phyloP scores from a whole-genome alignment of 2,113 vertebrate genomes.

The Lepus americanus region DNA sequence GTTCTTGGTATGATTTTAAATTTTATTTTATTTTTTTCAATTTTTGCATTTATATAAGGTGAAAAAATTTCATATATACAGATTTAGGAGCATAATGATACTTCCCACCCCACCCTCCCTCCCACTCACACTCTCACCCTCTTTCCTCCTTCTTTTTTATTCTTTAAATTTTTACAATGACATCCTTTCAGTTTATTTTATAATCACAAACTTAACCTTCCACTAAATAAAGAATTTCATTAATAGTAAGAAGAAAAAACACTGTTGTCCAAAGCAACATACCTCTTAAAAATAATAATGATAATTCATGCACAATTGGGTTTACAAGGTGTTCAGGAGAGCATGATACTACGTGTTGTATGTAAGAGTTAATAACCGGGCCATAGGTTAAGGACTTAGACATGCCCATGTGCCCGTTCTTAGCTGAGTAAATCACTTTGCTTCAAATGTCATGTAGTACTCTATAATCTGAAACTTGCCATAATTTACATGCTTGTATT shows the following conservation, averaged over 20 bases:
- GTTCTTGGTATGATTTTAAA: not conserved
- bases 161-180: too few relatives aligned
- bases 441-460: not conserved
- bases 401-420: conserved; percentile 34
- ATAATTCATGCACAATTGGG: conserved; percentile 16
- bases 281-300: conserved; percentile 58
- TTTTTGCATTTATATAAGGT: too few relatives aligned
- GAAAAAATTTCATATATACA: too few relatives aligned
- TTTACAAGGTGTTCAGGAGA: conserved; percentile 63
- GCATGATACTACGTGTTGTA: conserved; percentile 30
- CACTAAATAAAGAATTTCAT: too few relatives aligned
- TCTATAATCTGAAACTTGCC: conserved; percentile 58
- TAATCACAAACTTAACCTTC: too few relatives aligned
- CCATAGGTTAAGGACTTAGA: conserved; percentile 43
- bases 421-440: conserved; percentile 29
- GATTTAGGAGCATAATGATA: too few relatives aligned
- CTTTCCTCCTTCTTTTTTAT: too few relatives aligned
- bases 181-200: too few relatives aligned
- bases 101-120: too few relatives aligned
- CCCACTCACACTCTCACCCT: too few relatives aligned
- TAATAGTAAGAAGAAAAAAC: too few relatives aligned
- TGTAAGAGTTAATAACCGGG: not conserved
- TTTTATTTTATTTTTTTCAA: conserved; percentile 20
- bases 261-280: not conserved
- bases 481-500: conserved; percentile 33